phyloP scores from a whole-genome alignment of 2,797 vertebrate genomes.

The Scarus forsteni region DNA sequence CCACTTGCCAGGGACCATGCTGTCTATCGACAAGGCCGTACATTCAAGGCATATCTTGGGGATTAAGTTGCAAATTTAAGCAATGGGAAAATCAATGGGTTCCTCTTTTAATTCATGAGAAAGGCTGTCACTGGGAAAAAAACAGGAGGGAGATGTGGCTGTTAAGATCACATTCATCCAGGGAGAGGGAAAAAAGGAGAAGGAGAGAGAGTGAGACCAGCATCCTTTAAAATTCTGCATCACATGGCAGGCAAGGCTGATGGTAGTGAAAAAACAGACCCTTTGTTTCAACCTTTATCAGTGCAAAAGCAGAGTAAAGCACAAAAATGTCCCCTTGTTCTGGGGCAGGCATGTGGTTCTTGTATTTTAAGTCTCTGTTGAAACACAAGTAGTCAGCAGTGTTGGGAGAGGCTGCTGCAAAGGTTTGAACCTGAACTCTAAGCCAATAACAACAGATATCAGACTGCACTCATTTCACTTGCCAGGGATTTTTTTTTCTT shows the following conservation, averaged over 20 bases:
- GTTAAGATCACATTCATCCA: slow-evolving; percentile 74
- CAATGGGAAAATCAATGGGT: slow-evolving; percentile 84
- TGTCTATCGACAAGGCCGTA: slow-evolving; percentile 79
- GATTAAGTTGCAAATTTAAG: slow-evolving; percentile 87
- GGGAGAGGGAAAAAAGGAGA: slow-evolving; percentile 58
- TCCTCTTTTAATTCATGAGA: slow-evolving; percentile 86
- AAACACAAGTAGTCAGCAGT: slow-evolving; percentile 69
- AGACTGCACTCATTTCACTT: slow-evolving; percentile 70
- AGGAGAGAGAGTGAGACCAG: slow-evolving; percentile 53
- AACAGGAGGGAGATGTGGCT: slow-evolving; percentile 70
- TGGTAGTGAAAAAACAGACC: slow-evolving; percentile 33
- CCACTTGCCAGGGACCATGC: slow-evolving; percentile 55
- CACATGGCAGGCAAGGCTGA: slow-evolving; percentile 52
- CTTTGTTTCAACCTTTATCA: slow-evolving; percentile 57
- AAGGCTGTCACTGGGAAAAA: slow-evolving; percentile 76
- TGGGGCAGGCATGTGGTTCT: slow-evolving; percentile 39
- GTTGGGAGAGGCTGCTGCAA: slow-evolving; percentile 56
- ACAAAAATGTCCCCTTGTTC: slow-evolving; percentile 33
- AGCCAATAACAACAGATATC: slow-evolving; percentile 81
- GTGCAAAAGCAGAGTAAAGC: background rate
- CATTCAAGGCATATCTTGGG: slow-evolving; percentile 80
- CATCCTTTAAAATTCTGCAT: slow-evolving; percentile 77
- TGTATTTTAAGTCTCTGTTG: slow-evolving; percentile 46
- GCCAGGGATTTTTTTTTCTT: slow-evolving; percentile 55
- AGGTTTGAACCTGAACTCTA: slow-evolving; percentile 62